phyloP scores from a whole-genome alignment of 2,888 invertebrate genomes.

The Linnaemya tessellans region DNA sequence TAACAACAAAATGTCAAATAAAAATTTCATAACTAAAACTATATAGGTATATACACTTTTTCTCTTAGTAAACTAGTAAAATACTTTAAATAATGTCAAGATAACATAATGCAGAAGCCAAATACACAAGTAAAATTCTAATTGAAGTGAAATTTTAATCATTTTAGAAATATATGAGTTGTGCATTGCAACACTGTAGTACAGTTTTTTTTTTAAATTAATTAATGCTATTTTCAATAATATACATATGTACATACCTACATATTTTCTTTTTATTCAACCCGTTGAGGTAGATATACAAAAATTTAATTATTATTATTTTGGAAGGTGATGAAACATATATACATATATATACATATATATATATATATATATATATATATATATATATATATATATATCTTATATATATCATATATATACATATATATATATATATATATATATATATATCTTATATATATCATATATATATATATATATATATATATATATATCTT shows the following conservation, averaged over 20 bases:
- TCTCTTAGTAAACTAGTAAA: neutral
- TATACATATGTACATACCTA: too few relatives aligned
- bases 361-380: neutral
- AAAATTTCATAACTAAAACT: neutral
- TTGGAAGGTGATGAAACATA: neutral
- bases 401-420: too few relatives aligned
- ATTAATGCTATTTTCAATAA: neutral
- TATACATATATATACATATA: too few relatives aligned
- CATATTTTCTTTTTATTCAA: neutral
- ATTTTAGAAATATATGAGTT: slow-evolving; percentile 1
- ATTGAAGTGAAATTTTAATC: neutral
- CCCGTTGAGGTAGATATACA: neutral
- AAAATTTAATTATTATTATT: neutral
- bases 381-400: too few relatives aligned
- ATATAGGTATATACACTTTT: neutral
- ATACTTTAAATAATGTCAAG: neutral
- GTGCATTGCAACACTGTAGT: neutral
- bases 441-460: too few relatives aligned
- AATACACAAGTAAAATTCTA: too few relatives aligned
- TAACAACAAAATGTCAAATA: too few relatives aligned
- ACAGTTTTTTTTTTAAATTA: neutral
- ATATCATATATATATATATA: neutral
- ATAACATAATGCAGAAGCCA: neutral
- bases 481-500: too few relatives aligned
- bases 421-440: too few relatives aligned